Base-by-base conservation (phyloP, 2,888 invertebrate genomes). In the Leptopilina drosophilae region DNA sequence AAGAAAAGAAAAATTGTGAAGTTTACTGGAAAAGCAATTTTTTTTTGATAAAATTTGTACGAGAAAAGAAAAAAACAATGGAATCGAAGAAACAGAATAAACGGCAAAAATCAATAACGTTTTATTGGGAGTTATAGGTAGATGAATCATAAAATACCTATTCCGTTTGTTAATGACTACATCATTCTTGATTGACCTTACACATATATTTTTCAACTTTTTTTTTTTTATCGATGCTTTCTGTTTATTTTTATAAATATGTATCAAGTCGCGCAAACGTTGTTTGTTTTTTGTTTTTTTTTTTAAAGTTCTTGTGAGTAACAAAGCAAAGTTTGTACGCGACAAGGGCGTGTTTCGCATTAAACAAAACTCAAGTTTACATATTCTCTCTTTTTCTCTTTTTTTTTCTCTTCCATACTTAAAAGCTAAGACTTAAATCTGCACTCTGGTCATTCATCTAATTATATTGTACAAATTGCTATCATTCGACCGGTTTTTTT, bases 381-480 rank as follows among this genome's bases (percentile, higher is more conserved):
- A 87, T 80, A 33, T 73, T 15, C 73, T 76, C 78, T 76, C 56
- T 78, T 81, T 33, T 5, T 33, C 20, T 20, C 20, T 20, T 20
- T 20, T 20, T 20, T 33, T 80, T 81, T 77, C 80, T 82, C 83
- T 80, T 80, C 82, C 85, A 86, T 84, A 88, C 89, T 91, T 90
- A 91, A 84, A 88, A 86, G 86, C 89, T 91, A 91, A 87, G 84
- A 88, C 83, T 91, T 91, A 91, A 91, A 91, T 91, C 91, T 91
- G 91, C 91, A 90, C 89, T 89, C 91, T 89, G 88, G 90, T 90
- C 90, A 89, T 90, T 91, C 91, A 90, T 87, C 90, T 91, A 91
- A 87, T 88, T 89, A 88, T 91, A 91, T 92, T 91, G 90, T 92
- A 92, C 91, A 92, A 91, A 91, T 90, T 90, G 89, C 91, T 90